Conservation (phyloP, 2,113 vertebrate genomes). For the Aphyosemion australe region DNA sequence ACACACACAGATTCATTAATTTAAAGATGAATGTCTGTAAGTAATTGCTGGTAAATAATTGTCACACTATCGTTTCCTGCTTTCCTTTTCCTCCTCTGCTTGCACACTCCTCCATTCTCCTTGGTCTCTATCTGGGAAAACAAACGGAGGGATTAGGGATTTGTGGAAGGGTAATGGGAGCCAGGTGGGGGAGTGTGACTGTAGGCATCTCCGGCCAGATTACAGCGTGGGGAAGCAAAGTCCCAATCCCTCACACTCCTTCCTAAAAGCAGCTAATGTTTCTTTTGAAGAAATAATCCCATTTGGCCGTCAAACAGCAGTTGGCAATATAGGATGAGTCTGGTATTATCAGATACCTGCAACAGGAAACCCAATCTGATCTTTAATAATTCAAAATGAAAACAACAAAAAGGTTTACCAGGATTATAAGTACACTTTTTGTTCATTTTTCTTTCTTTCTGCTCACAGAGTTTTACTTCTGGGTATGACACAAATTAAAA, state of each 20-base stretch:
- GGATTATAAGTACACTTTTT: too few relatives aligned
- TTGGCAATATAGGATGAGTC: slow-evolving; percentile 66
- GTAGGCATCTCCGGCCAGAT: slow-evolving; percentile 74
- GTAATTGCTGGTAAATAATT: slow-evolving; percentile 16
- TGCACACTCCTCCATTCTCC: slow-evolving; percentile 53
- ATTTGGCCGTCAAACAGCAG: slow-evolving; percentile 67
- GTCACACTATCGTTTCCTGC: slow-evolving; percentile 47
- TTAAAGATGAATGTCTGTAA: too few relatives aligned
- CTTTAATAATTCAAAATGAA: too few relatives aligned
- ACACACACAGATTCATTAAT: too few relatives aligned
- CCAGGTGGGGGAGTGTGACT: slow-evolving; percentile 78
- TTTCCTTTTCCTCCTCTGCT: slow-evolving; percentile 55
- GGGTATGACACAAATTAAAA: too few relatives aligned
- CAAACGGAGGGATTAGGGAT: slow-evolving; percentile 79
- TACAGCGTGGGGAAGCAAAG: slow-evolving; percentile 41
- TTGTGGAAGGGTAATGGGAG: slow-evolving; percentile 76
- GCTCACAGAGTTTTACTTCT: too few relatives aligned
- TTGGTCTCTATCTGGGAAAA: slow-evolving; percentile 76
- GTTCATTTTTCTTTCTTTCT: too few relatives aligned
- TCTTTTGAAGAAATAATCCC: slow-evolving; percentile 79
- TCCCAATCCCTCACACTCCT: slow-evolving; percentile 70
- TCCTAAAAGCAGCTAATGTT: slow-evolving; percentile 76
- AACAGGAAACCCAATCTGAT: too few relatives aligned
- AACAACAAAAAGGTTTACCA: too few relatives aligned
- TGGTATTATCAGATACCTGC: slow-evolving; percentile 63